These are phyloP conservation scores for Acanthochromis polyacanthus DNA, from an alignment of 2,113 vertebrate genomes.

Conservation along the genomic window DNA sequence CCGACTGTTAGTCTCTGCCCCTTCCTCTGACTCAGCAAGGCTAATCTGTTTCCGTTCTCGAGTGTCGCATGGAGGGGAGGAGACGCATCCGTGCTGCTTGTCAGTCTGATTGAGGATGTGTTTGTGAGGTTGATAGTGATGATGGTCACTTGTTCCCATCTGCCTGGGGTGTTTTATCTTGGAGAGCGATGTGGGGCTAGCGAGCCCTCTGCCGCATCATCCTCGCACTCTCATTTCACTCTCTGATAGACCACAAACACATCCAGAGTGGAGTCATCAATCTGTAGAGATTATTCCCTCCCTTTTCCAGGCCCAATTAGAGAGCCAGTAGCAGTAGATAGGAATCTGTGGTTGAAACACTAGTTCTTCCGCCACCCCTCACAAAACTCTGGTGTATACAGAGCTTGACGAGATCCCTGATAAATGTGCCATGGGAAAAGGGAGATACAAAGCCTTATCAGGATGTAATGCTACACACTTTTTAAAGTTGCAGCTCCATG, in stretches of 20 bases:
- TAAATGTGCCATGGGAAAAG: constrained; percentile 73
- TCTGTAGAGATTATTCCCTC: constrained; percentile 77
- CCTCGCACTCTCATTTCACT: constrained; percentile 83
- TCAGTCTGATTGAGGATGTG: constrained; percentile 79
- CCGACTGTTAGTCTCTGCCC: constrained; percentile 47
- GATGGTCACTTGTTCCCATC: constrained; percentile 79
- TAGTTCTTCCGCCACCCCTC: constrained; percentile 60
- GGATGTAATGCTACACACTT: constrained; percentile 74
- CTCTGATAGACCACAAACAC: constrained; percentile 85
- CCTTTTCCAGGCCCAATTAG: constrained; percentile 80
- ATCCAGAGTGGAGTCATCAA: constrained; percentile 77
- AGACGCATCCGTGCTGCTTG: constrained; percentile 59
- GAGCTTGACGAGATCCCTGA: constrained; percentile 71
- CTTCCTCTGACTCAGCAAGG: constrained; percentile 65
- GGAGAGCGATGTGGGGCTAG: constrained; percentile 58
- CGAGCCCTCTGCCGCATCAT: constrained; percentile 63
- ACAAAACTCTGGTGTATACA: constrained; percentile 69
- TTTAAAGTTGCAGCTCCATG: constrained; percentile 65
- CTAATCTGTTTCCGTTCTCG: constrained; percentile 65
- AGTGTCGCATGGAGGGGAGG: constrained; percentile 52
- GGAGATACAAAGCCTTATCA: constrained; percentile 77
- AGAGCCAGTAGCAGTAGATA: constrained; percentile 67
- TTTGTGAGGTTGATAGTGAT: constrained; percentile 75
- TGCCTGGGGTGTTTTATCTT: constrained; percentile 75
- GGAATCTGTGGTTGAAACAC: constrained; percentile 67